Base-by-base conservation (phyloP, 2,113 vertebrate species). In the Uria lomvia region DNA sequence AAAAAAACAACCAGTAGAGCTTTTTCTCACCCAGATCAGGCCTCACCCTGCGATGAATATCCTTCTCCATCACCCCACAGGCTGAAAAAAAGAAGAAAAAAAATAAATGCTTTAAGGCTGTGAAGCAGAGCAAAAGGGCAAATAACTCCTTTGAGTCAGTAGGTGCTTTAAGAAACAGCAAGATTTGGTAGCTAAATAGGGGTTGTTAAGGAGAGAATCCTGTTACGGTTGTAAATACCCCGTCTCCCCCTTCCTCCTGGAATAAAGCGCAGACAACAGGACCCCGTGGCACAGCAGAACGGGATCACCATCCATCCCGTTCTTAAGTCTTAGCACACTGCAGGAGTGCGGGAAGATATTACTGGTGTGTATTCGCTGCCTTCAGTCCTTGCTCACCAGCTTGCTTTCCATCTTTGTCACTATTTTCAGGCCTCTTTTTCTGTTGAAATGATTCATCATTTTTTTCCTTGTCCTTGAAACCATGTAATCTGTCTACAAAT, bases 181-280 rank as follows among this genome's bases (percentile, higher is more conserved):
- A 32, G 75, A 17, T 74, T 63, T 80, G 8, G 59, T 23, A 15
- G 55, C 10, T 73, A 11, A 90, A 53, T 15, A 8, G 55, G 9
- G 12, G 21, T 6, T 76, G 8, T 24, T 27, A 32, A 40, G 38
- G 58, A 50, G 6, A 29, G 74, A 86, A 86, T 75, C 43, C 42
- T 53, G 0, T 49, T 42, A 0, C 1, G 3, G 29, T 3, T 53
- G 36, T 19, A 4, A 66, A 56, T 18, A 8, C 9, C 14, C 32
- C 11, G 12, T 11, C 9, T 81, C 34, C 29, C 2, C 36, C 42
- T 58, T 66, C 20, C 49, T 73, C 8, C 68, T 45, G 16, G 53
- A 40, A 1, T 5, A 30, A 29, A 40, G 14, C n/a, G 29, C 34
- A 34, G 55, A 40, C 27, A 38, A 2, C 16, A 70, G 65, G 42